Evolutionary conservation across 2,888 invertebrate species (phyloP), one percentile per base, ranked within the genome.

Genomic region (Diadegma fenestrale): DNA sequence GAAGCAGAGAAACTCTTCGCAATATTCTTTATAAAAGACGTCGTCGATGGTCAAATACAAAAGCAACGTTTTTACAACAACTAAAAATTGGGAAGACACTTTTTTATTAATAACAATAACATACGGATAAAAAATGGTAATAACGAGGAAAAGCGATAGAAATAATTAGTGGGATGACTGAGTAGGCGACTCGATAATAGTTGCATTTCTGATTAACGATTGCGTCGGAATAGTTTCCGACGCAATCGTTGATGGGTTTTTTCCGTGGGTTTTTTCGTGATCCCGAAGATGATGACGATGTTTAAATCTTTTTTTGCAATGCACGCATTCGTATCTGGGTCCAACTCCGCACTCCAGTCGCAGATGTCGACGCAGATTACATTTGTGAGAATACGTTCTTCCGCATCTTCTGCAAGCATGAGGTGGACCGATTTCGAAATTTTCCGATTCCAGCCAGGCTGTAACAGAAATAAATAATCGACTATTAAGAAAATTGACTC

Each of bases 201-300:
- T 19, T 19, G 0, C 51, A 30, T 17, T 30, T 5, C 61, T 7
- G 7, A 48, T 26, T 26, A 58, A 17, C 43, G 75, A 30, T 71
- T 75, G n/a, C 7, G 22, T 63, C 2, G 41, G 17, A 51, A 87
- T n/a, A n/a, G n/a, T n/a, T n/a, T n/a, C n/a, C n/a, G n/a, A n/a
- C n/a, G n/a, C n/a, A n/a, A n/a, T n/a, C n/a, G n/a, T n/a, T n/a
- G n/a, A n/a, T n/a, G n/a, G n/a, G n/a, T n/a, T n/a, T n/a, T n/a
- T n/a, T n/a, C n/a, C n/a, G n/a, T 93, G 93, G 0, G 91, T 92
- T 17, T 89, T 87, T 68, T 92, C 90, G 82, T 94, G 94, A 85
- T 94, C 93, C 61, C 92, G 90, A 45, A 94, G 89, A 76, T 94
- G 94, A 81, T 94, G 94, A 3, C 93, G 92, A 87, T 94, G 94